Conservation (phyloP, 2,113 vertebrate genomes). For the Phocoena phocoena region DNA sequence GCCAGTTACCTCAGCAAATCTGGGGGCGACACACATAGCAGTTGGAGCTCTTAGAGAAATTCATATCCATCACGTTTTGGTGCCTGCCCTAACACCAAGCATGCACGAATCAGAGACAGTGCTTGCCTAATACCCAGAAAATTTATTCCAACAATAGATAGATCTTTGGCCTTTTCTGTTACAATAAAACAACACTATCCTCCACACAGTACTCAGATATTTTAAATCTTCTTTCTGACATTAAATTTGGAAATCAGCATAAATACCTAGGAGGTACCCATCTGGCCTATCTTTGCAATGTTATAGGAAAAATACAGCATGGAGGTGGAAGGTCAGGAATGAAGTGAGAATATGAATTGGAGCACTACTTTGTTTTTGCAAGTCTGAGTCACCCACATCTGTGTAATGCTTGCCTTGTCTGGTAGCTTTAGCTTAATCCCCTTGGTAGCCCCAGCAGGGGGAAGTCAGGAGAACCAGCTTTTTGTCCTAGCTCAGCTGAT, state of each 20-base stretch:
- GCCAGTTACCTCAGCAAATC: neutral
- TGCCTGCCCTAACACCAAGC: neutral
- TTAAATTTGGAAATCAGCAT: neutral
- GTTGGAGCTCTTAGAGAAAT: neutral
- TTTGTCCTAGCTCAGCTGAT: slow-evolving; percentile 1
- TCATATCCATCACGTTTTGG: neutral
- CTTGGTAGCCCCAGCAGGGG: neutral
- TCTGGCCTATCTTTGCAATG: neutral
- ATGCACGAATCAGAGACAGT: neutral
- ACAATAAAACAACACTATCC: neutral
- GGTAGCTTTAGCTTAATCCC: neutral
- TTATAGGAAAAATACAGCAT: neutral
- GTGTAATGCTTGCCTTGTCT: neutral
- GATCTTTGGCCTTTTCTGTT: neutral
- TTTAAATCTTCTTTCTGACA: neutral
- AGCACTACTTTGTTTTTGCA: neutral
- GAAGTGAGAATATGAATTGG: neutral
- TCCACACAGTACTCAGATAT: neutral
- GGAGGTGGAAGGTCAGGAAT: neutral
- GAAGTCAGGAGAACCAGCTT: neutral
- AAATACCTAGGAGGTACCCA: neutral
- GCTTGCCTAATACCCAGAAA: neutral
- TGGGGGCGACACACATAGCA: neutral
- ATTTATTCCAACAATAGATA: neutral
- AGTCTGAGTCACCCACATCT: neutral